phyloP scores from a whole-genome alignment of 92 coral and sea anemone species.

The Ricordea florida region DNA sequence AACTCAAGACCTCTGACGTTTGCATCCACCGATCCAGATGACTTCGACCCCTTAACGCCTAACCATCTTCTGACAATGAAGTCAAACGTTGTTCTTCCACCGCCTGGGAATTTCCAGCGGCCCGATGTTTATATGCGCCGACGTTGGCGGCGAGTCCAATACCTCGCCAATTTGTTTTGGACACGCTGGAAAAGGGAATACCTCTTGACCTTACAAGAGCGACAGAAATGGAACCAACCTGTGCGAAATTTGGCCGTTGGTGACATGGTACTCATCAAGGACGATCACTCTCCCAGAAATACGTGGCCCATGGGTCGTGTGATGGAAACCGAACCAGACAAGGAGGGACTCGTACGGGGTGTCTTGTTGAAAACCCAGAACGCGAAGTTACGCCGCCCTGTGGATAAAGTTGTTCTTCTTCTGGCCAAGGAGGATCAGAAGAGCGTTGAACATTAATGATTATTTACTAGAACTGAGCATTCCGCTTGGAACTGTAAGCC shows the following conservation, averaged over 20 bases:
- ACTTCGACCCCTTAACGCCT: slow-evolving; percentile 48
- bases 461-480: too few species aligned
- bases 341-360: slow-evolving; percentile 18
- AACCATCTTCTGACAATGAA: slow-evolving; percentile 55
- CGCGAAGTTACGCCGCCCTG: slow-evolving; percentile 29
- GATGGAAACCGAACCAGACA: slow-evolving; percentile 1
- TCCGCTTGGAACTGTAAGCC: too few species aligned
- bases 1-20: slow-evolving; percentile 55
- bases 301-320: slow-evolving; percentile 21
- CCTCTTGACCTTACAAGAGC: slow-evolving; percentile 35
- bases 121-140: slow-evolving; percentile 39
- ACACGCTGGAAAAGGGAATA: slow-evolving; percentile 56
- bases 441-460: neutral
- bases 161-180: slow-evolving; percentile 44
- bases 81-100: slow-evolving; percentile 48
- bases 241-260: slow-evolving; percentile 24
- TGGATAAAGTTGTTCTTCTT: slow-evolving; percentile 23
- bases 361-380: slow-evolving; percentile 25
- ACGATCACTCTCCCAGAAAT: slow-evolving; percentile 13
- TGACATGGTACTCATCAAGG: slow-evolving; percentile 22
- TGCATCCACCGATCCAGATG: slow-evolving; percentile 43
- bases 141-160: slow-evolving; percentile 56
- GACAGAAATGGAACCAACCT: slow-evolving; percentile 28
- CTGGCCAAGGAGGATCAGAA: slow-evolving; percentile 18
- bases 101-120: slow-evolving; percentile 55